Evolutionary conservation across 1,140 invertebrate species (phyloP).

Genomic region (Magallana ariakensis): DNA sequence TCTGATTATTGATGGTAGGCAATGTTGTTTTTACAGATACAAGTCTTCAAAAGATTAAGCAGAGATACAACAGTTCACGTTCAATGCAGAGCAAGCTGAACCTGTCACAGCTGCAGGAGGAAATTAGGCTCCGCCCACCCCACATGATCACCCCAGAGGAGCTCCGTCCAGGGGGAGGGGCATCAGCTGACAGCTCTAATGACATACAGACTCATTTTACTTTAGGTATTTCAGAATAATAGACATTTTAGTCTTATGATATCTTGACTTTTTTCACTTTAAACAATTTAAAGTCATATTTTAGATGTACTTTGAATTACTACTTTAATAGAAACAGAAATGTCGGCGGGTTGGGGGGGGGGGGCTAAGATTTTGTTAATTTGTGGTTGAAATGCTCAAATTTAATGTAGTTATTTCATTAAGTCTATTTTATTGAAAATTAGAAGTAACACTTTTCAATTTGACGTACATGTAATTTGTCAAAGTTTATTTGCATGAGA

Average conservation of each 20-base stretch:
- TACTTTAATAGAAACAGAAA: no score
- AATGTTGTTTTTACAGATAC: slow-evolving; percentile 71
- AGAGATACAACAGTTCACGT: slow-evolving; percentile 78
- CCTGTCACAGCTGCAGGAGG: slow-evolving; percentile 77
- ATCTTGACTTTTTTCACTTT: no score
- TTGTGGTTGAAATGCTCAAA: no score
- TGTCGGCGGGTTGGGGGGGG: no score
- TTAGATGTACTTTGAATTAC: no score
- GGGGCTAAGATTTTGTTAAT: no score
- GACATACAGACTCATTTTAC: slow-evolving; percentile 9
- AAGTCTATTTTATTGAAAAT: no score
- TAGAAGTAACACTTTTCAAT: no score
- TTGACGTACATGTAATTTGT: no score
- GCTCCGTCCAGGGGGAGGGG: slow-evolving; percentile 56
- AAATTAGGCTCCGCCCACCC: slow-evolving; percentile 78
- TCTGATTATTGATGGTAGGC: not conserved
- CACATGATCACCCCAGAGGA: slow-evolving; percentile 72
- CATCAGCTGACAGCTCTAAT: not conserved
- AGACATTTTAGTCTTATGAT: no score
- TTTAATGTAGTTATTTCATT: no score
- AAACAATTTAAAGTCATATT: no score
- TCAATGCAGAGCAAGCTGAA: slow-evolving; percentile 77
- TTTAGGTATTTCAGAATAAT: not conserved
- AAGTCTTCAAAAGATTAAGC: slow-evolving; percentile 77
- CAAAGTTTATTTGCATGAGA: not conserved